These are phyloP conservation scores for Petrocephalus schoutedeni DNA, from an alignment of 2,797 vertebrate genomes.

Conservation along the genomic window DNA sequence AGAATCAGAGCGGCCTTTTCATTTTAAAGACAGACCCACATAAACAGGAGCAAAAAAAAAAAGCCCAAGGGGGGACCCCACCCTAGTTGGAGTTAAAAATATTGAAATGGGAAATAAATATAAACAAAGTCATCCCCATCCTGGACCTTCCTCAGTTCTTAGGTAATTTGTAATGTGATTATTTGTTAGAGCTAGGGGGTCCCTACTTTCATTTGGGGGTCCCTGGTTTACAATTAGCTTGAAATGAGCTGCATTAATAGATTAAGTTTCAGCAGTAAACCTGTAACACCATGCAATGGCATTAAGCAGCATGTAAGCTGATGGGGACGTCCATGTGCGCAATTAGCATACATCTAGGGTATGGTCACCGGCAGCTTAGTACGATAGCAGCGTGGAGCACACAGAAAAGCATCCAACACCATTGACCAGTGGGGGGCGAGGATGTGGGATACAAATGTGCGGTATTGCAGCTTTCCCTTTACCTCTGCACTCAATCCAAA, in stretches of 20 bases:
- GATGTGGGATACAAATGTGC: background rate
- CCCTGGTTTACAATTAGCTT: background rate
- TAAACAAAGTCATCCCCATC: background rate
- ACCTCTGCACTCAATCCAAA: background rate
- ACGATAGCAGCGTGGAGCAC: background rate
- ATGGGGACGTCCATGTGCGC: background rate
- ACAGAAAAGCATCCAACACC: background rate
- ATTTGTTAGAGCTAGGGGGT: background rate
- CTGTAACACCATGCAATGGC: background rate
- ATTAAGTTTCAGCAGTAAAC: background rate
- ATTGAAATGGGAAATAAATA: background rate
- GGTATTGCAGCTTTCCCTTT: background rate
- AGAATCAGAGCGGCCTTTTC: background rate
- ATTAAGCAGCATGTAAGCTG: background rate
- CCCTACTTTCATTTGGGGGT: background rate
- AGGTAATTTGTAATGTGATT: background rate
- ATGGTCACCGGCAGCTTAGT: background rate
- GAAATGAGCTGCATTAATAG: background rate
- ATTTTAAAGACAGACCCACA: background rate
- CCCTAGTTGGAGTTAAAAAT: background rate
- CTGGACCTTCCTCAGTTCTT: background rate
- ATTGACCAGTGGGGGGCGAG: background rate
- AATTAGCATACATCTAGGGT: background rate
- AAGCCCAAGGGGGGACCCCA: background rate
- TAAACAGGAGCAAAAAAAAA: background rate